A percentile compares a stretch with the other conserved stretches of the same genome.
Evolutionary conservation across 1,140 invertebrate species (phyloP).

Genomic region (Melitaea cinxia): DNA sequence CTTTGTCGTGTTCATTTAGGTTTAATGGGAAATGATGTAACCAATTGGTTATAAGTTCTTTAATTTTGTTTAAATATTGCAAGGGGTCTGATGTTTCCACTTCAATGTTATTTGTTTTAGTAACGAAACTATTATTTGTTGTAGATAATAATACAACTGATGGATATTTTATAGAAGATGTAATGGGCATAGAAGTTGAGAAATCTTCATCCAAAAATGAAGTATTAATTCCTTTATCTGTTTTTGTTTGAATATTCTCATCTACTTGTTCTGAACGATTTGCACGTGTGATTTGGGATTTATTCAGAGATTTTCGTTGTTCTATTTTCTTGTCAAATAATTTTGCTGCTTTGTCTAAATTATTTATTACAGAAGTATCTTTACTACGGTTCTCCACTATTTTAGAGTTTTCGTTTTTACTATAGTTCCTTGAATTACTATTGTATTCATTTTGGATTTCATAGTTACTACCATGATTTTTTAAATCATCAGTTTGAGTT

Average conservation of each 20-base stretch:
- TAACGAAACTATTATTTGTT: not conserved
- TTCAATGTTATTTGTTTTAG: not conserved
- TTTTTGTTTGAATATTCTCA: not conserved
- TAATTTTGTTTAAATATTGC: slow-evolving; percentile 8
- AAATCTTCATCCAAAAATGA: slow-evolving; percentile 7
- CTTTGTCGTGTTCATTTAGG: not conserved
- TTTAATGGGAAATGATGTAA: slow-evolving; percentile 7
- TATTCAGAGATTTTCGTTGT: not conserved
- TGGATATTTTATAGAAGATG: not conserved
- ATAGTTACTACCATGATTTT: too few species aligned
- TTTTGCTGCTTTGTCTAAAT: slow-evolving; percentile 4
- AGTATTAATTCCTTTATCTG: not conserved
- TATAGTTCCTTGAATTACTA: too few species aligned
- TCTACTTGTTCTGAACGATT: not conserved
- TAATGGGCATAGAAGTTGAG: slow-evolving; percentile 3
- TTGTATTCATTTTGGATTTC: too few species aligned
- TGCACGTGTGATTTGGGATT: not conserved
- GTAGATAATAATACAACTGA: not conserved
- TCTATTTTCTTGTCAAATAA: slow-evolving; percentile 1
- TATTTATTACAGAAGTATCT: not conserved
- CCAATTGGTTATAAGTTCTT: slow-evolving; percentile 11
- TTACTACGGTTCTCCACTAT: not conserved
- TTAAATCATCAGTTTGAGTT: not conserved
- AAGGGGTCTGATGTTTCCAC: slow-evolving; percentile 3
- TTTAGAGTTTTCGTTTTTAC: too few species aligned